Evolutionary conservation across 2,888 invertebrate genomes (phyloP).

Genomic region (Drosophila paucipuncta): DNA sequence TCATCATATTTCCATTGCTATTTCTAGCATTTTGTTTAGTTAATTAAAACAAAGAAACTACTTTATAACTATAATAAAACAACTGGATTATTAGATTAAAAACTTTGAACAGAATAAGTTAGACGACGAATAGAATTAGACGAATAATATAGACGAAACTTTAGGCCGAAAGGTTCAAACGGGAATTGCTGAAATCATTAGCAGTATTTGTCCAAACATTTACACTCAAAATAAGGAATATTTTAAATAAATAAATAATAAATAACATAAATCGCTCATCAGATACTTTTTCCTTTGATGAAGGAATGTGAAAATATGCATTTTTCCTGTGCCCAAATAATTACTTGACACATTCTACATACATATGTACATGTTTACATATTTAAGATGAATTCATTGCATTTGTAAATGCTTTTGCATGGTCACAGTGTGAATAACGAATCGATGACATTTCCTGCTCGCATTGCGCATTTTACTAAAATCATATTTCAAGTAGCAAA

Average conservation of each 20-base stretch:
- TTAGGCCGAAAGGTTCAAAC: neutral
- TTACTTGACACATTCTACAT: neutral
- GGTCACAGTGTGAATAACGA: neutral
- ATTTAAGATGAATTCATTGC: neutral
- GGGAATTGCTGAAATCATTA: neutral
- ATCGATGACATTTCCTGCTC: neutral
- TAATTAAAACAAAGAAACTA: neutral
- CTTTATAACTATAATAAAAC: neutral
- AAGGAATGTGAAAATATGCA: neutral
- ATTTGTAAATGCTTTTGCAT: neutral
- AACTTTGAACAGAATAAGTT: neutral
- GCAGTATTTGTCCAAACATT: neutral
- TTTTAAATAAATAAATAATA: neutral
- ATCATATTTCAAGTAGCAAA: slow-evolving; percentile 1
- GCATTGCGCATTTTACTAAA: neutral
- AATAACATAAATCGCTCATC: neutral
- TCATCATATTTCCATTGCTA: neutral
- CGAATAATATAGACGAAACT: neutral
- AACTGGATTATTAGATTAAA: neutral
- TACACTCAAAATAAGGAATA: neutral
- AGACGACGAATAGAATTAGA: too few relatives aligned
- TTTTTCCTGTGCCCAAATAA: neutral
- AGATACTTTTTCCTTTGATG: neutral
- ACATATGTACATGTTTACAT: too few relatives aligned
- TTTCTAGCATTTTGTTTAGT: neutral